A percentile compares a stretch with the other conserved stretches of the same genome.
phyloP scores from a whole-genome alignment of 2,888 invertebrate species.

The Lysandra coridon region DNA sequence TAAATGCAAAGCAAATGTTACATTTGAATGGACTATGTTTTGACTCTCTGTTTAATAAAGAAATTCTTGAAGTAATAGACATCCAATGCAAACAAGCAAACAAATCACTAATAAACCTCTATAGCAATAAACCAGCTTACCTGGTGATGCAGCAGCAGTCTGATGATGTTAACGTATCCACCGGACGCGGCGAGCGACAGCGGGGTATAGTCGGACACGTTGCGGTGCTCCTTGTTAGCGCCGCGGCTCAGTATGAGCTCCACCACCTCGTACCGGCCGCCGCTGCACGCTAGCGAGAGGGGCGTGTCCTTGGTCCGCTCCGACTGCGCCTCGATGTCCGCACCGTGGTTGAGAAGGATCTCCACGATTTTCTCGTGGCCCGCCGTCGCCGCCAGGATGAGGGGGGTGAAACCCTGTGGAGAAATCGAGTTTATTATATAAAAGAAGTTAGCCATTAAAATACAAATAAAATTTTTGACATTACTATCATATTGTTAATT shows the following conservation, averaged over 20 bases:
- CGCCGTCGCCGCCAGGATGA: constrained; percentile 98
- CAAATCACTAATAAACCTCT: no score
- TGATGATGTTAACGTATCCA: constrained; percentile 98
- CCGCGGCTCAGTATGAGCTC: constrained; percentile 92
- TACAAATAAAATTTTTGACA: no score
- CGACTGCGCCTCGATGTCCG: constrained; percentile 99
- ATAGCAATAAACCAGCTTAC: constrained; percentile 42
- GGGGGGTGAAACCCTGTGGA: constrained; percentile 92
- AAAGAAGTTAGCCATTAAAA: neutral
- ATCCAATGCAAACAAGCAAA: no score
- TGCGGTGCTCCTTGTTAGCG: constrained; percentile 98
- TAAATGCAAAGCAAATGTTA: no score
- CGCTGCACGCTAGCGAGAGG: constrained; percentile 97
- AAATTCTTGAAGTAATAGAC: no score
- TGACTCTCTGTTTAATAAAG: no score
- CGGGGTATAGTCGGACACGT: constrained; percentile 99
- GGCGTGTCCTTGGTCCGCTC: constrained; percentile 99
- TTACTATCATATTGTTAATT: no score
- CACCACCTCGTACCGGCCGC: constrained; percentile 97
- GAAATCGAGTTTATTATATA: neutral
- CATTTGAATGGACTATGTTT: no score
- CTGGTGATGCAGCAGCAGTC: constrained; percentile 94
- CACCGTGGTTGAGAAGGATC: constrained; percentile 94
- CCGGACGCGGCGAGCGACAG: constrained; percentile 99
- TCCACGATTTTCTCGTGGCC: constrained; percentile 92